Conservation (phyloP, 2,888 invertebrate genomes). For the Stramonita haemastoma region DNA sequence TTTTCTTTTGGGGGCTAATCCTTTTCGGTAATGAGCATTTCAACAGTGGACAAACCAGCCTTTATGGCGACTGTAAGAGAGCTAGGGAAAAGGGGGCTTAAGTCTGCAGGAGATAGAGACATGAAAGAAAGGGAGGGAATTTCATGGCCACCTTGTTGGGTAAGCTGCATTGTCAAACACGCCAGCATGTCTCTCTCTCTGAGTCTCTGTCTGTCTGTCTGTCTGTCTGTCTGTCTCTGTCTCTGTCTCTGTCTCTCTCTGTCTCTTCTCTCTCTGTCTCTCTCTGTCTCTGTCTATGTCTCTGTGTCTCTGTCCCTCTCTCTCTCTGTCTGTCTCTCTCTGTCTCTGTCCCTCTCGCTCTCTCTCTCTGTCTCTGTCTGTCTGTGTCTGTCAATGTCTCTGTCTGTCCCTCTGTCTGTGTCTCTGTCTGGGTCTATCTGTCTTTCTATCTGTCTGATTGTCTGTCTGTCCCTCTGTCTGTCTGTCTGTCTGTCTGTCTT, state of each 20-base stretch:
- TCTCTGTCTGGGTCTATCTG: too few species aligned
- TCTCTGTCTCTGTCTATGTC: neutral
- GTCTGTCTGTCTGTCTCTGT: neutral
- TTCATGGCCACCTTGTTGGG: too few species aligned
- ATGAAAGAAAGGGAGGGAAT: neutral
- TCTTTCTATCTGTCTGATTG: too few species aligned
- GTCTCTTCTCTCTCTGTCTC: neutral
- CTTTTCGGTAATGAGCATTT: constrained; percentile 27
- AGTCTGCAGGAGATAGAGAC: neutral
- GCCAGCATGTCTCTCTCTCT: too few species aligned
- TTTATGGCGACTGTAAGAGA: neutral
- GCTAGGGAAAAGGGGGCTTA: neutral
- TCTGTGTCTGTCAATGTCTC: neutral
- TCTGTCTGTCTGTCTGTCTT: too few species aligned
- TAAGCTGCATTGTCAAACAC: too few species aligned
- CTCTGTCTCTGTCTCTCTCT: neutral
- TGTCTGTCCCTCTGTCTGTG: neutral
- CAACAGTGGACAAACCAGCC: constrained; percentile 28
- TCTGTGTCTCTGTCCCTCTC: neutral
- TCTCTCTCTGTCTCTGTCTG: neutral
- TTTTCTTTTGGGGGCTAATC: constrained; percentile 14
- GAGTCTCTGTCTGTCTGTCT: neutral
- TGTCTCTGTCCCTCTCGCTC: neutral
- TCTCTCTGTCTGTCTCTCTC: neutral
- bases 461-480: too few species aligned